Conservation (phyloP, 2,797 vertebrate genomes). For the Psittacula derbiana region DNA sequence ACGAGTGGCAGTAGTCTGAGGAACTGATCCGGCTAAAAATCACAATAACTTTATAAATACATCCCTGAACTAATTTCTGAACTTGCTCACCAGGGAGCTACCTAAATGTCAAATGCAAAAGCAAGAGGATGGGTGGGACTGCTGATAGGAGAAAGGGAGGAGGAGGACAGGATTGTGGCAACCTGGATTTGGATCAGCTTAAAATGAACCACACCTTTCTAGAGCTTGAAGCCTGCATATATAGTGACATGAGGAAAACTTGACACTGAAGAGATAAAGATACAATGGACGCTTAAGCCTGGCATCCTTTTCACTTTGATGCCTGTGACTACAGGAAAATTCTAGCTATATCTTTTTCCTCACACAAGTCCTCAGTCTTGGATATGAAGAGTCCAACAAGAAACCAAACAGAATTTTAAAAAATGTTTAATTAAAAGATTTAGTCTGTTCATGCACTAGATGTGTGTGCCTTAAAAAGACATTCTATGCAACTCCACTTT, state of each 20-base stretch:
- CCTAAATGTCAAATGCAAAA: neutral
- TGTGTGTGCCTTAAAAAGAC: neutral
- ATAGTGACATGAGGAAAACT: neutral
- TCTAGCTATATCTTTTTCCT: neutral
- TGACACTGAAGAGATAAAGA: neutral
- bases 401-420: neutral
- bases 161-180: neutral
- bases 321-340: neutral
- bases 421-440: neutral
- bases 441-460: neutral
- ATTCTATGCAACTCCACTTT: neutral
- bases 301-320: neutral
- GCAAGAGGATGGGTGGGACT: neutral
- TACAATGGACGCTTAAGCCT: neutral
- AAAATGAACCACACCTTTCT: neutral
- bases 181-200: neutral
- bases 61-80: neutral
- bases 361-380: neutral
- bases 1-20: neutral
- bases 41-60: neutral
- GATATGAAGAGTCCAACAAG: neutral
- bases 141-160: neutral
- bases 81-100: neutral
- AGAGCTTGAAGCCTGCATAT: neutral
- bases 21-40: neutral